Conservation (phyloP, 1,140 invertebrate genomes). For the Lordiphosa collinella region DNA sequence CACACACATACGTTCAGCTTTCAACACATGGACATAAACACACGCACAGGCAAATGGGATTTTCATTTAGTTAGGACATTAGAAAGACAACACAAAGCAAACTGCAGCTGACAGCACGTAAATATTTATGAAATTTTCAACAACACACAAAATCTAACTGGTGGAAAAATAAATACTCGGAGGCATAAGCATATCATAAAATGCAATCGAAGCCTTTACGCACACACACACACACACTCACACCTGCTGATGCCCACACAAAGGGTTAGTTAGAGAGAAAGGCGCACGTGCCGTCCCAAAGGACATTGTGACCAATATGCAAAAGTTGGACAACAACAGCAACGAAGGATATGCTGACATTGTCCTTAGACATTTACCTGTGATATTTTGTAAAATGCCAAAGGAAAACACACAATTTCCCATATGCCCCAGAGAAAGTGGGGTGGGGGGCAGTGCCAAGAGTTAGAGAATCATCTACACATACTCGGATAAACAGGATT, state of each 20-base stretch:
- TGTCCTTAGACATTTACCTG: slow-evolving; percentile 65
- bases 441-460: neutral
- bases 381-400: slow-evolving; percentile 58
- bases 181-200: slow-evolving; percentile 55
- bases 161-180: slow-evolving; percentile 54
- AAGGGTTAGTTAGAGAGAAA: neutral
- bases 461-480: slow-evolving; percentile 12
- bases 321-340: slow-evolving; percentile 41
- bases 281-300: slow-evolving; percentile 44
- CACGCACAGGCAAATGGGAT: neutral
- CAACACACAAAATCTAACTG: slow-evolving; percentile 50
- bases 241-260: no score
- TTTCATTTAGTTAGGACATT: slow-evolving; percentile 35
- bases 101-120: slow-evolving; percentile 44
- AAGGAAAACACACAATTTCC: slow-evolving; percentile 38
- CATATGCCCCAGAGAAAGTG: slow-evolving; percentile 9
- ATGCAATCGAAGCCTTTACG: slow-evolving; percentile 55
- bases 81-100: slow-evolving; percentile 19
- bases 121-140: slow-evolving; percentile 60
- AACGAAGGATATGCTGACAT: slow-evolving; percentile 53
- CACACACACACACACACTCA: slow-evolving; percentile 23
- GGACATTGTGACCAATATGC: slow-evolving; percentile 64
- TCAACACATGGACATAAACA: slow-evolving; percentile 7
- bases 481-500: slow-evolving; percentile 57
- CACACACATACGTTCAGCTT: slow-evolving; percentile 13